Conservation (phyloP, 1,140 invertebrate species). For the Neuroterus valhalla region DNA sequence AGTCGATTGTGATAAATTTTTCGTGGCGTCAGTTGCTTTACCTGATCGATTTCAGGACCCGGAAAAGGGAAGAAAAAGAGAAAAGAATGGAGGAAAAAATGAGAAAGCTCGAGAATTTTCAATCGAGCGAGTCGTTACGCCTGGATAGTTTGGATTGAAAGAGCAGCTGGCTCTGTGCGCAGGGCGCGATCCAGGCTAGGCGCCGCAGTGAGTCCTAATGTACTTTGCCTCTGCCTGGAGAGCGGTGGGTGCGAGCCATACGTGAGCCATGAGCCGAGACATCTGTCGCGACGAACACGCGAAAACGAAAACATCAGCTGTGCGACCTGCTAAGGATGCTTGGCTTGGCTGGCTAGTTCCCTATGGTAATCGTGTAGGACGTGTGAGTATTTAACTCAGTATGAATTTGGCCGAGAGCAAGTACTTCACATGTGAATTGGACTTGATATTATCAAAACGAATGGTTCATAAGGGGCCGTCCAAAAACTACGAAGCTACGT, state of each 20-base stretch:
- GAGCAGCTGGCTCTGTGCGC: not conserved
- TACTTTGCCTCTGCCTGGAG: not conserved
- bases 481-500: too few relatives aligned
- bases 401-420: too few relatives aligned
- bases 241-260: not conserved
- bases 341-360: not conserved
- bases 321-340: slow-evolving; percentile 3
- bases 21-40: not conserved
- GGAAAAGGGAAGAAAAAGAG: not conserved
- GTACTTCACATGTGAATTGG: too few relatives aligned
- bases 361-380: too few relatives aligned
- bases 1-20: slow-evolving; percentile 7
- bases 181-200: slow-evolving; percentile 10
- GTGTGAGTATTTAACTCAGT: too few relatives aligned
- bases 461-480: too few relatives aligned
- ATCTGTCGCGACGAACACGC: not conserved
- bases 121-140: slow-evolving; percentile 16
- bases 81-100: not conserved
- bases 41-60: not conserved
- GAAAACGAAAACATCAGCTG: slow-evolving; percentile 15
- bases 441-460: too few relatives aligned
- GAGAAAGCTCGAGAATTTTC: slow-evolving; percentile 5
- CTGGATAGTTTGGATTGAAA: not conserved
- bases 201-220: not conserved
- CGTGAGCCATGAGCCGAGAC: slow-evolving; percentile 2